These are phyloP conservation scores for Protonemura montana DNA, from an alignment of 2,888 invertebrate species.

Conservation along the genomic window DNA sequence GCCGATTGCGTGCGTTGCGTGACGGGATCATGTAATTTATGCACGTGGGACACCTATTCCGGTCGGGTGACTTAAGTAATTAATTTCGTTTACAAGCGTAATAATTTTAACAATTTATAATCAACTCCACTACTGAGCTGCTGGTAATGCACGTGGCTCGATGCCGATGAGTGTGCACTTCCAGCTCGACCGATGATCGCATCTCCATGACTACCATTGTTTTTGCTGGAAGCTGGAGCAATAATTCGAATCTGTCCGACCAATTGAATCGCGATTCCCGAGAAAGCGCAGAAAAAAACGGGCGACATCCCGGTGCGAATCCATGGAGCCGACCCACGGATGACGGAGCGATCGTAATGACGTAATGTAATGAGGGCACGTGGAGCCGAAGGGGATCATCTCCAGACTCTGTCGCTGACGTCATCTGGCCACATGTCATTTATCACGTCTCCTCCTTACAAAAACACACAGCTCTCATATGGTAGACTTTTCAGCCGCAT, in stretches of 20 bases:
- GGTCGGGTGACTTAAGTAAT: neutral
- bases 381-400: neutral
- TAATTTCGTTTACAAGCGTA: constrained; percentile 1
- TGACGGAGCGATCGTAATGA: neutral
- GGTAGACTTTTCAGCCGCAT: neutral
- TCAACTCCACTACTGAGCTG: neutral
- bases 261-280: no score
- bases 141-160: neutral
- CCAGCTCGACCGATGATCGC: neutral
- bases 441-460: neutral
- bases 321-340: no score
- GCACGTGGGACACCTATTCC: neutral
- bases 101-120: constrained; percentile 9
- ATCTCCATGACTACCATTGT: neutral
- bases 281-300: no score
- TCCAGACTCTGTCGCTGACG: constrained; percentile 18
- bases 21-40: neutral
- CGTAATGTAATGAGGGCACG: neutral
- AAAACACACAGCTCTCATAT: neutral
- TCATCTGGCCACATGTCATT: constrained; percentile 21
- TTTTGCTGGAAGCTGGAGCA: neutral
- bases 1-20: neutral
- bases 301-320: no score
- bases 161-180: neutral
- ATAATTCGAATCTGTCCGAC: no score